Conservation (phyloP, 1,140 invertebrate species). For the Ephestia elutella region DNA sequence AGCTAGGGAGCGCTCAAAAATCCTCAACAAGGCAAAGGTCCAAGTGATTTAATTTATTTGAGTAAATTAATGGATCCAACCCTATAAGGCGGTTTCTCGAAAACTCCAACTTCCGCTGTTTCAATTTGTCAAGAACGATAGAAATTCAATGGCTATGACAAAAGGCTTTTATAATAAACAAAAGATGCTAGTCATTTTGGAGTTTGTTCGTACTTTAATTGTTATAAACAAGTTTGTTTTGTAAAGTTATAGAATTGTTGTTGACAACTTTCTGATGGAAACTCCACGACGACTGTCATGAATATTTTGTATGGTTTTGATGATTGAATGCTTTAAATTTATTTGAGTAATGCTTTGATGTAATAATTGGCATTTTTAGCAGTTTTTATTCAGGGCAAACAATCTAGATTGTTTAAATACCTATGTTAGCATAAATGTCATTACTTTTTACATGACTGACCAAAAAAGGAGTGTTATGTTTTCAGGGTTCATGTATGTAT, state of each 20-base stretch:
- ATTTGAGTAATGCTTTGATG: too few relatives aligned
- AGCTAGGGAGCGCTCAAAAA: constrained; percentile 25
- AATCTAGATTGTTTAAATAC: too few relatives aligned
- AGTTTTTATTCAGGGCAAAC: too few relatives aligned
- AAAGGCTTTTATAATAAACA: constrained; percentile 42
- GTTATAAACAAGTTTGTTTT: constrained; percentile 16
- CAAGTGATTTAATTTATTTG: constrained; percentile 57
- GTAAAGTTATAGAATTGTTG: constrained; percentile 7
- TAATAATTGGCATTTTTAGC: too few relatives aligned
- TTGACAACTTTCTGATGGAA: background rate
- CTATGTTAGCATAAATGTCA: too few relatives aligned
- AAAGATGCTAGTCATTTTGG: constrained; percentile 22
- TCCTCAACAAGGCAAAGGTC: constrained; percentile 37
- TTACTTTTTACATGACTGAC: too few relatives aligned
- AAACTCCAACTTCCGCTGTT: constrained; percentile 58
- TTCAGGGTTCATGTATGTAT: too few relatives aligned
- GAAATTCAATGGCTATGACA: constrained; percentile 56
- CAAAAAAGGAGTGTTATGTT: too few relatives aligned
- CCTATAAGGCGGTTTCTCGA: constrained; percentile 42
- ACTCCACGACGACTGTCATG: background rate
- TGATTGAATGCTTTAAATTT: background rate
- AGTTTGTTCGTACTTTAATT: constrained; percentile 17
- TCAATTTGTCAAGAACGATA: constrained; percentile 66
- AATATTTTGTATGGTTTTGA: background rate
- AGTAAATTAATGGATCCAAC: constrained; percentile 57